These are phyloP conservation scores for Volucella inanis DNA, from an alignment of 2,888 invertebrate genomes.

Conservation along the genomic window DNA sequence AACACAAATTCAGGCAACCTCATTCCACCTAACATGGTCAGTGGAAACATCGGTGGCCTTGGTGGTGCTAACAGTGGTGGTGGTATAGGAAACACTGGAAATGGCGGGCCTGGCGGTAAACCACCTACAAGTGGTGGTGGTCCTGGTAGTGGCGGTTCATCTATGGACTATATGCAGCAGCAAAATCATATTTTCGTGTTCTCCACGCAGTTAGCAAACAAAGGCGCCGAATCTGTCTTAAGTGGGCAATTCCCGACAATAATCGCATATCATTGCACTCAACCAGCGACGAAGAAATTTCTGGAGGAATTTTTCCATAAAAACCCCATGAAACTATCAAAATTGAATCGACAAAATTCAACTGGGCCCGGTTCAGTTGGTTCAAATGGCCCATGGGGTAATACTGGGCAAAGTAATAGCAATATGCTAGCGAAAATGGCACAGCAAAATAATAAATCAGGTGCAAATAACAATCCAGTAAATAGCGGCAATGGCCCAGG, in stretches of 20 bases:
- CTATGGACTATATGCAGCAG: conserved; percentile 91
- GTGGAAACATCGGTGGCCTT: conserved; percentile 55
- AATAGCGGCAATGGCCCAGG: conserved; percentile 84
- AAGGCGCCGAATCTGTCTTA: conserved; percentile 95
- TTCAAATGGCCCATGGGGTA: conserved; percentile 63
- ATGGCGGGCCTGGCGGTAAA: conserved; percentile 67
- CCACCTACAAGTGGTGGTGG: conserved; percentile 64
- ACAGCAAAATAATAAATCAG: conserved; percentile 65
- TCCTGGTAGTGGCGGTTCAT: conserved; percentile 57
- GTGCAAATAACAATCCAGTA: conserved; percentile 78
- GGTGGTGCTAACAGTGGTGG: conserved; percentile 20
- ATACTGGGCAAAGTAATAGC: conserved; percentile 55
- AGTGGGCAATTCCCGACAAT: conserved; percentile 95
- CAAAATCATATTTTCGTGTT: conserved; percentile 99
- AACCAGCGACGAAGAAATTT: conserved; percentile 97
- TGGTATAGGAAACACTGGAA: conserved; percentile 37
- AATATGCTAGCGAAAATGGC: conserved; percentile 73
- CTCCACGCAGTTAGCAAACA: conserved; percentile 96
- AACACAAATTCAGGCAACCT: conserved; percentile 41
- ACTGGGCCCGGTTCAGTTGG: conserved; percentile 65
- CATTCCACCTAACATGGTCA: conserved; percentile 34
- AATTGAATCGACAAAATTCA: conserved; percentile 91
- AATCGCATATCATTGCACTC: conserved; percentile 97
- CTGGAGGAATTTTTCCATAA: conserved; percentile 90
- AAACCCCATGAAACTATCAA: conserved; percentile 94